Conservation (phyloP, 2,888 invertebrate genomes). For the Apodemia zela region DNA sequence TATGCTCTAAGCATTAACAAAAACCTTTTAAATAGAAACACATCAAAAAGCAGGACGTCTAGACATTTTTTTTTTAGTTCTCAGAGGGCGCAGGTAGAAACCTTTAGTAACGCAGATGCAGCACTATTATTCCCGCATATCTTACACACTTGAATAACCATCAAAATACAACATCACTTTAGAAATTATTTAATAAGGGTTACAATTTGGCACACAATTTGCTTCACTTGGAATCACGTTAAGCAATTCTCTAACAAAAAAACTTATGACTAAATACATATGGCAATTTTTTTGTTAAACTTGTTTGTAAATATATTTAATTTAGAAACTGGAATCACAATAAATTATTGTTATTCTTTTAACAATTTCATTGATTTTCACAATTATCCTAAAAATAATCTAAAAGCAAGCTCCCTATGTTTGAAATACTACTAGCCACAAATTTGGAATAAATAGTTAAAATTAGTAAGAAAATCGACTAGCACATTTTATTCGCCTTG, state of each 20-base stretch:
- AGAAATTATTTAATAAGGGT: slow-evolving; percentile 34
- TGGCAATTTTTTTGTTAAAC: slow-evolving; percentile 26
- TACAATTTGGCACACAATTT: slow-evolving; percentile 36
- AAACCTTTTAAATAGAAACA: slow-evolving; percentile 68
- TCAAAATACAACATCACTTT: slow-evolving; percentile 34
- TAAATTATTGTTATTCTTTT: background rate
- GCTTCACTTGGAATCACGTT: slow-evolving; percentile 21
- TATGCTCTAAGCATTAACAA: slow-evolving; percentile 61
- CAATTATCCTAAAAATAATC: slow-evolving; percentile 10
- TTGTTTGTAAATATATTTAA: slow-evolving; percentile 27
- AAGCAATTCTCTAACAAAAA: slow-evolving; percentile 21
- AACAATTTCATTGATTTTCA: background rate
- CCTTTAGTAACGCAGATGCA: slow-evolving; percentile 42
- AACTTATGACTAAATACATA: slow-evolving; percentile 22
- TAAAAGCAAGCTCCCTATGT: slow-evolving; percentile 17
- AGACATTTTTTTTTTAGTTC: slow-evolving; percentile 67
- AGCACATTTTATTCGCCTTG: slow-evolving; percentile 10
- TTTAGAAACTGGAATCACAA: slow-evolving; percentile 11
- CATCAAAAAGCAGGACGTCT: slow-evolving; percentile 74
- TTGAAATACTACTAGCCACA: slow-evolving; percentile 10
- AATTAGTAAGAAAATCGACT: slow-evolving; percentile 14
- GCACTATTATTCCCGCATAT: slow-evolving; percentile 25
- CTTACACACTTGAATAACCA: slow-evolving; percentile 17
- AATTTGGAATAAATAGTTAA: slow-evolving; percentile 13
- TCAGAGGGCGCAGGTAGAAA: slow-evolving; percentile 66